Evolutionary conservation across 1,140 invertebrate species (phyloP).

Genomic region (Drosophila mauritiana): DNA sequence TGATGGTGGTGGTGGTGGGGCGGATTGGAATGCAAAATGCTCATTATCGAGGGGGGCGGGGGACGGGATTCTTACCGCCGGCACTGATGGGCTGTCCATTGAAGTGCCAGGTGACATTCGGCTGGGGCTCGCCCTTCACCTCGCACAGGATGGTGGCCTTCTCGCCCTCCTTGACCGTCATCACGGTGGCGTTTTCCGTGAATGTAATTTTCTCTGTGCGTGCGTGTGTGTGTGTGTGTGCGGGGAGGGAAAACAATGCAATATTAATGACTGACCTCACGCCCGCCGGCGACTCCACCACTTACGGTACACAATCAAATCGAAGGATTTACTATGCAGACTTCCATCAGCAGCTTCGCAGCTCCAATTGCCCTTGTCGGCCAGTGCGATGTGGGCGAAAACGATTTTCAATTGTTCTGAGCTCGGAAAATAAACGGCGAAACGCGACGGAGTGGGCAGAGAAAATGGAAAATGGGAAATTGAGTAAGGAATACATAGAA

Average conservation of each 20-base stretch:
- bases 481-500: constrained; percentile 37
- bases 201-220: constrained; percentile 85
- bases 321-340: constrained; percentile 79
- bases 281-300: constrained; percentile 34
- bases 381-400: constrained; percentile 80
- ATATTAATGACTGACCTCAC: constrained; percentile 68
- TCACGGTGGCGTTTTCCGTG: constrained; percentile 84
- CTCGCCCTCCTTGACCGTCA: constrained; percentile 85
- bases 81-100: constrained; percentile 81
- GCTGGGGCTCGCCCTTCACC: constrained; percentile 85
- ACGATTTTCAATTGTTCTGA: constrained; percentile 83
- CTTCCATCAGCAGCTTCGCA: constrained; percentile 71
- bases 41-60: constrained; percentile 48
- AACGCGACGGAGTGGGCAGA: constrained; percentile 23
- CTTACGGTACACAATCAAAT: constrained; percentile 85
- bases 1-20: neutral
- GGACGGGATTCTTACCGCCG: constrained; percentile 54
- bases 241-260: constrained; percentile 57
- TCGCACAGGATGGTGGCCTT: constrained; percentile 85
- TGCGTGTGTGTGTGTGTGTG: too few species aligned
- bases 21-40: constrained; percentile 44
- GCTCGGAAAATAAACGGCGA: constrained; percentile 32
- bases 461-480: constrained; percentile 41
- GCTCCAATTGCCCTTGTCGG: constrained; percentile 84
- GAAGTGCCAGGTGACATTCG: constrained; percentile 85